These are phyloP conservation scores for Leptinotarsa juncta DNA, from an alignment of 2,888 invertebrate species.

Conservation along the genomic window DNA sequence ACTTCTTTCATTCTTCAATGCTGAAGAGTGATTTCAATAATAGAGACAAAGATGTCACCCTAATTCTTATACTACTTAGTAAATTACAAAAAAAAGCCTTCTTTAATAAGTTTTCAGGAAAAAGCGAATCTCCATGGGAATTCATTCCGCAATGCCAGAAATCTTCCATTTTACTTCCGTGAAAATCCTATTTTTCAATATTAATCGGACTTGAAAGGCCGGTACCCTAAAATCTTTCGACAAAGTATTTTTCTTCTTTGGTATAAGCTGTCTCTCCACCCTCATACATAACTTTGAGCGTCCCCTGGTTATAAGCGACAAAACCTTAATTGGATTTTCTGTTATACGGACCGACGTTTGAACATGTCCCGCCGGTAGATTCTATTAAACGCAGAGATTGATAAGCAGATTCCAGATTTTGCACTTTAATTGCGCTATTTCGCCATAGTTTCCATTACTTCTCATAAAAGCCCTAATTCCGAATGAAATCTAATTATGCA, in stretches of 20 bases:
- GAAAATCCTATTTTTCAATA: slow-evolving; percentile 20
- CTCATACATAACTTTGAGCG: slow-evolving; percentile 25
- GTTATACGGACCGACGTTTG: slow-evolving; percentile 52
- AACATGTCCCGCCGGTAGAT: slow-evolving; percentile 40
- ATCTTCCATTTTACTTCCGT: not conserved
- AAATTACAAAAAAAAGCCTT: not conserved
- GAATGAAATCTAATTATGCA: slow-evolving; percentile 41
- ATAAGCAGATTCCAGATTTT: slow-evolving; percentile 46
- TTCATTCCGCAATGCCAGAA: not conserved
- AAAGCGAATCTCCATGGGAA: not conserved
- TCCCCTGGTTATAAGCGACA: slow-evolving; percentile 52
- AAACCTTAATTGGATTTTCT: slow-evolving; percentile 59
- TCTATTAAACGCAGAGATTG: slow-evolving; percentile 45
- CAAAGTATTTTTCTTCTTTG: slow-evolving; percentile 2
- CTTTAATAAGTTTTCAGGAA: not conserved
- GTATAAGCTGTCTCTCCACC: not conserved
- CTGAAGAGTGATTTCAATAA: too few relatives aligned
- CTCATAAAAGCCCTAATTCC: slow-evolving; percentile 36
- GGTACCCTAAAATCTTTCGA: slow-evolving; percentile 15
- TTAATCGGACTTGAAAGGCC: slow-evolving; percentile 18
- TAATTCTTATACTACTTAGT: not conserved
- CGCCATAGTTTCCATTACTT: slow-evolving; percentile 42
- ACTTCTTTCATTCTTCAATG: too few relatives aligned
- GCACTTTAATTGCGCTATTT: slow-evolving; percentile 42
- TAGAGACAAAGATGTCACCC: too few relatives aligned